Evolutionary conservation across 1,140 invertebrate genomes (phyloP).

Genomic region (Drosophila watanabei): DNA sequence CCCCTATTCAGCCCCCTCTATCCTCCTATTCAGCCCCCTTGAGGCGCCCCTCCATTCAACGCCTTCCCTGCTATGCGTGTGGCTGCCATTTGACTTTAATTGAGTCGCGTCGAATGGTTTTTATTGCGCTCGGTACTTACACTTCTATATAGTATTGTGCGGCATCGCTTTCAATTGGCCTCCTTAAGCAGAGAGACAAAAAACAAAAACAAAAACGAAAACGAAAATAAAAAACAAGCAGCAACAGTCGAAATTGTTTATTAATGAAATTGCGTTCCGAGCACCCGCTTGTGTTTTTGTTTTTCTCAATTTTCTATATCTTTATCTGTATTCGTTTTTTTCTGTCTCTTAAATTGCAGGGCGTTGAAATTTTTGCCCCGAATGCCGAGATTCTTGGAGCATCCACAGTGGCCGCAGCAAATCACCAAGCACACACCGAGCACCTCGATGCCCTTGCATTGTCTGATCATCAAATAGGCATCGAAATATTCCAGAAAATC

Average conservation of each 20-base stretch:
- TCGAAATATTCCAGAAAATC: neutral
- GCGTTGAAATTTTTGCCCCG: constrained; percentile 52
- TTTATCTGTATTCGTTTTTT: neutral
- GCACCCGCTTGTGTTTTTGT: constrained; percentile 12
- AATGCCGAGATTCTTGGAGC: constrained; percentile 79
- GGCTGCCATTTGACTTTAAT: constrained; percentile 76
- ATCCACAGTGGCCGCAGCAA: constrained; percentile 64
- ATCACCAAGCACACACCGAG: constrained; percentile 32
- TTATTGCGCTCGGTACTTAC: constrained; percentile 60
- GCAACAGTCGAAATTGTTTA: constrained; percentile 54
- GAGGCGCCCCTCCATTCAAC: neutral
- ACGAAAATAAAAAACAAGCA: constrained; percentile 11
- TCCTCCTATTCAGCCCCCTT: neutral
- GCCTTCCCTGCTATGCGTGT: constrained; percentile 57
- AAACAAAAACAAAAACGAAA: neutral
- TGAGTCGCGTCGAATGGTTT: constrained; percentile 70
- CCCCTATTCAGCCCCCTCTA: neutral
- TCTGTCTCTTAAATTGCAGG: constrained; percentile 20
- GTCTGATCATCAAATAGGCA: constrained; percentile 72
- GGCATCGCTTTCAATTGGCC: constrained; percentile 56
- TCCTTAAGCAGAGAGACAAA: constrained; percentile 35
- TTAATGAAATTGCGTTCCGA: constrained; percentile 73
- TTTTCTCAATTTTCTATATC: neutral
- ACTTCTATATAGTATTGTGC: constrained; percentile 29
- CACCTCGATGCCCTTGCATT: constrained; percentile 59